phyloP scores from a whole-genome alignment of 2,113 vertebrate species.

The Ictalurus furcatus region DNA sequence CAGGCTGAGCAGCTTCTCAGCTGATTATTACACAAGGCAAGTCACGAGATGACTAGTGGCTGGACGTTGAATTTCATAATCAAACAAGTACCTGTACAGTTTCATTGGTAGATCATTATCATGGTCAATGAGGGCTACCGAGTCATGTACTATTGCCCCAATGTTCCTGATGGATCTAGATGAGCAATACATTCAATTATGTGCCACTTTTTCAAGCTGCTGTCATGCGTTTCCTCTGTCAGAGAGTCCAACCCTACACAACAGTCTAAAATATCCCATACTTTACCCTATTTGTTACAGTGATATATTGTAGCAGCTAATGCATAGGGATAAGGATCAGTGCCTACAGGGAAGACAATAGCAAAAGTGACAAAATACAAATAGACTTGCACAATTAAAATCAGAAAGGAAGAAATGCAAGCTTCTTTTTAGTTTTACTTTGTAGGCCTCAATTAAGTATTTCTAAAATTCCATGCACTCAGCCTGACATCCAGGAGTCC shows the following conservation, averaged over 20 bases:
- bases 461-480: slow-evolving; percentile 40
- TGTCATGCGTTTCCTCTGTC: neutral
- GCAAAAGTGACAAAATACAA: neutral
- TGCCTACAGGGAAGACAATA: neutral
- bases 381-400: slow-evolving; percentile 22
- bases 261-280: neutral
- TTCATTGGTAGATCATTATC: neutral
- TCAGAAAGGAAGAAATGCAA: neutral
- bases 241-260: neutral
- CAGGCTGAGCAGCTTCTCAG: neutral
- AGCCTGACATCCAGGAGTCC: slow-evolving; percentile 35
- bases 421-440: neutral
- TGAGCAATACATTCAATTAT: neutral
- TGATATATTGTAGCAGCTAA: neutral
- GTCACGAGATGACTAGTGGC: neutral
- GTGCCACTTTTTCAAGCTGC: neutral
- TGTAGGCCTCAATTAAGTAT: slow-evolving; percentile 7
- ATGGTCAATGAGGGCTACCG: neutral
- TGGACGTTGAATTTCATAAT: neutral
- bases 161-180: neutral
- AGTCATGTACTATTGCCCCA: neutral
- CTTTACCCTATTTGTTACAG: neutral
- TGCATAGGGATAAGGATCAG: neutral
- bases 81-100: neutral
- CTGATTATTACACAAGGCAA: neutral